Conservation (phyloP, 2,888 invertebrate genomes). For the Agrenia bidenticulata region DNA sequence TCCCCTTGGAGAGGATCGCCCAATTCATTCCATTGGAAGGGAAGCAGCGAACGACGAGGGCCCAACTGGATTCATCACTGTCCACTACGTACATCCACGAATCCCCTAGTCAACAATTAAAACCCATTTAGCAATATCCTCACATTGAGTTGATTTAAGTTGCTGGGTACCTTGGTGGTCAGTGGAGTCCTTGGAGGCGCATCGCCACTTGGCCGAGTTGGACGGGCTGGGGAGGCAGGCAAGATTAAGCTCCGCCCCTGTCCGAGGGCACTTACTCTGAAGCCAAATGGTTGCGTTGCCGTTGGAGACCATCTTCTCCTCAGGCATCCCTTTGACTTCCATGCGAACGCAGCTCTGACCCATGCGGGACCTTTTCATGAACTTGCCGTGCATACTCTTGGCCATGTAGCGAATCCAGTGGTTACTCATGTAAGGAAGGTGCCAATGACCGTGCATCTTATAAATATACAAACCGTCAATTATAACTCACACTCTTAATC, state of each 20-base stretch:
- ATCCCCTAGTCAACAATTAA: conserved; percentile 26
- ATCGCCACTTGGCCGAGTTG: conserved; percentile 39
- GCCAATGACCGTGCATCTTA: conserved; percentile 41
- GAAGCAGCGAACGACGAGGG: conserved; percentile 36
- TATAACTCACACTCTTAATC: conserved; percentile 4
- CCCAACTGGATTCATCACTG: conserved; percentile 39
- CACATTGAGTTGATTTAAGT: no score
- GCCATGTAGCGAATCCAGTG: conserved; percentile 39
- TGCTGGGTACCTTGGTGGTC: conserved; percentile 3
- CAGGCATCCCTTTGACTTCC: conserved; percentile 26
- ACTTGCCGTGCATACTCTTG: conserved; percentile 36
- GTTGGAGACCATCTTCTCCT: conserved; percentile 6
- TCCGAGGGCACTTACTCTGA: conserved; percentile 36
- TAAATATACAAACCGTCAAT: no score
- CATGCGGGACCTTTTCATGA: conserved; percentile 27
- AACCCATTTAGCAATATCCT: no score
- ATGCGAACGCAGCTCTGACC: conserved; percentile 35
- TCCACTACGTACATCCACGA: conserved; percentile 38
- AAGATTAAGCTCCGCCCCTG: conserved; percentile 30
- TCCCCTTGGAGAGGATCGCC: conserved; percentile 42
- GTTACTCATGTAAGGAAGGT: conserved; percentile 39
- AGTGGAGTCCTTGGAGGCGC: conserved; percentile 13
- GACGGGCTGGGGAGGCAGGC: conserved; percentile 26
- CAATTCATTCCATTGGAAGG: conserved; percentile 36
- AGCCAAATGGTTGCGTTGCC: conserved; percentile 32